Conservation (phyloP, 2,888 invertebrate species). For the Lypha dubia region DNA sequence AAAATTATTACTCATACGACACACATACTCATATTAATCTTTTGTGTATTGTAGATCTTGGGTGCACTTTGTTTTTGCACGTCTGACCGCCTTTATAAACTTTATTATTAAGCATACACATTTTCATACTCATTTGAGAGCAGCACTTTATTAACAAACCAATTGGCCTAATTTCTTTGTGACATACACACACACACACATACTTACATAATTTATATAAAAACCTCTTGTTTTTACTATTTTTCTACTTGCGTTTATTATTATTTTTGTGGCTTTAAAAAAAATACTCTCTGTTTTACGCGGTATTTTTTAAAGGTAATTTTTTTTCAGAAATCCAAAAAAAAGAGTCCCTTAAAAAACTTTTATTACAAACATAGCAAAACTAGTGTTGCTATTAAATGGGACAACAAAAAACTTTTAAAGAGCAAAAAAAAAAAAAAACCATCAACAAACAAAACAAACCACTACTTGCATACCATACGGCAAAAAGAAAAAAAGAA, state of each 20-base stretch:
- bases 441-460: slow-evolving; percentile 50
- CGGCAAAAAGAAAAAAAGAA: slow-evolving; percentile 26
- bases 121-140: slow-evolving; percentile 37
- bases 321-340: slow-evolving; percentile 7
- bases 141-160: slow-evolving; percentile 63
- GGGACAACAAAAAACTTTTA: slow-evolving; percentile 4
- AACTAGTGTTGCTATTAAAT: slow-evolving; percentile 65
- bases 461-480: slow-evolving; percentile 47
- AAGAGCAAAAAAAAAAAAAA: slow-evolving; percentile 7
- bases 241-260: background rate
- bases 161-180: slow-evolving; percentile 65
- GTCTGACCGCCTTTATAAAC: slow-evolving; percentile 1
- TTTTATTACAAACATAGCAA: slow-evolving; percentile 38
- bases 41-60: background rate
- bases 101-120: background rate
- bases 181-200: slow-evolving; percentile 13
- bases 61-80: background rate
- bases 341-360: slow-evolving; percentile 25
- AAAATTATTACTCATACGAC: background rate
- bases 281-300: slow-evolving; percentile 44
- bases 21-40: background rate
- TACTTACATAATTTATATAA: no score
- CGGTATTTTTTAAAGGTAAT: slow-evolving; percentile 12
- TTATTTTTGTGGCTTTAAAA: background rate
- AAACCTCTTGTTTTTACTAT: background rate